Evolutionary conservation across 2,113 vertebrate genomes (phyloP).

Genomic region (Aviceda subcristata): DNA sequence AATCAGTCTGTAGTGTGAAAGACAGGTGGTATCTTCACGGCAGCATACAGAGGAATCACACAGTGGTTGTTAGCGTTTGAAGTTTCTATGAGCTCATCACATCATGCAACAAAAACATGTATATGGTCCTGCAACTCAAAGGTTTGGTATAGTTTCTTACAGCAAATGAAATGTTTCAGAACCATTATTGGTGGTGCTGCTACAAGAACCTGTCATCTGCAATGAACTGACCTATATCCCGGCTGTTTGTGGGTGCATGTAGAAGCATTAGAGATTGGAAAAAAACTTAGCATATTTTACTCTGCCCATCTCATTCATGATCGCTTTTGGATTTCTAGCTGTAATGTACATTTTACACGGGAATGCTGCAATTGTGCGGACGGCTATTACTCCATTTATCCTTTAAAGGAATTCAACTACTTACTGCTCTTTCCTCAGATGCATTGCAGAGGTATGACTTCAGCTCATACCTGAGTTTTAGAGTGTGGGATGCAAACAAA

Average conservation of each 20-base stretch:
- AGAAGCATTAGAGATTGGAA: neutral
- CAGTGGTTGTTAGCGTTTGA: neutral
- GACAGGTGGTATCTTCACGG: neutral
- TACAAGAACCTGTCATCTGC: neutral
- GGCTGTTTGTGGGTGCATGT: neutral
- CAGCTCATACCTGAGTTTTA: neutral
- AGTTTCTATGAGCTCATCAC: neutral
- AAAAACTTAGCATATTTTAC: neutral
- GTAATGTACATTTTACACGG: neutral
- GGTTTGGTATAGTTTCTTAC: neutral
- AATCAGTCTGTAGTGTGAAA: neutral
- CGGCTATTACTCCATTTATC: neutral
- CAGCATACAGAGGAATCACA: neutral
- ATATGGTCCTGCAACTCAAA: neutral
- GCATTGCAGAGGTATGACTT: neutral
- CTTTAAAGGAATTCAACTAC: neutral
- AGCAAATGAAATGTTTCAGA: neutral
- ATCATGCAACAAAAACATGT: neutral
- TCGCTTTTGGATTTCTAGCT: neutral
- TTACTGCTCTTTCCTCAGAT: neutral
- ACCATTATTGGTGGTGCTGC: neutral
- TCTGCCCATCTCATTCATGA: neutral
- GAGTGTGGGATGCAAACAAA: neutral
- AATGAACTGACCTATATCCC: neutral
- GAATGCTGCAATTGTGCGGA: neutral